phyloP scores from a whole-genome alignment of 2,888 invertebrate genomes.

The Panorpa germanica region DNA sequence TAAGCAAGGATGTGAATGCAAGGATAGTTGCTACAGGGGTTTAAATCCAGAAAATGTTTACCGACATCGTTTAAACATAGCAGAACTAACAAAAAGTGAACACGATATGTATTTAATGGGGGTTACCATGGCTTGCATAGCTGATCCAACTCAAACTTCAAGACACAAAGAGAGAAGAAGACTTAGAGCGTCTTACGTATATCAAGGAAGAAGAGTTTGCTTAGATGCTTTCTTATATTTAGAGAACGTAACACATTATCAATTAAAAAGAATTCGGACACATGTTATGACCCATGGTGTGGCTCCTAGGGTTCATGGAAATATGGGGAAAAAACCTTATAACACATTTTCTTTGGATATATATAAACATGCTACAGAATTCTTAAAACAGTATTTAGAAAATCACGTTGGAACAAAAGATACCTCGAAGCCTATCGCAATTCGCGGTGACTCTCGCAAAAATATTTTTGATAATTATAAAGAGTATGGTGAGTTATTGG shows the following conservation, averaged over 20 bases:
- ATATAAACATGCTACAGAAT: constrained; percentile 58
- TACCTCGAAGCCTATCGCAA: constrained; percentile 28
- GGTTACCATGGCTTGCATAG: constrained; percentile 63
- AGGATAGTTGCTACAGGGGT: constrained; percentile 58
- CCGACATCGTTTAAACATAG: constrained; percentile 56
- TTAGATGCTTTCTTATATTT: constrained; percentile 60
- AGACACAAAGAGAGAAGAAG: constrained; percentile 53
- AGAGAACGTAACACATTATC: constrained; percentile 64
- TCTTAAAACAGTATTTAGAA: constrained; percentile 51
- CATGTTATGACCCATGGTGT: constrained; percentile 66
- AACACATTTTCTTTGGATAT: constrained; percentile 63
- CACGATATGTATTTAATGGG: constrained; percentile 76
- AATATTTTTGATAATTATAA: constrained; percentile 56
- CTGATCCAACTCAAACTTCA: constrained; percentile 46
- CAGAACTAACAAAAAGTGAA: constrained; percentile 61
- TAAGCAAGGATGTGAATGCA: constrained; percentile 55
- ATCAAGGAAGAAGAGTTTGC: constrained; percentile 58
- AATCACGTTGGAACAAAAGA: constrained; percentile 33
- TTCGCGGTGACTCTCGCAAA: constrained; percentile 38
- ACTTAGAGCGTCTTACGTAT: constrained; percentile 55
- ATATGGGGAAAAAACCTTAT: constrained; percentile 62
- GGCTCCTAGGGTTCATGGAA: constrained; percentile 58
- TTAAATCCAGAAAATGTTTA: constrained; percentile 57
- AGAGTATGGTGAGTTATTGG: constrained; percentile 48
- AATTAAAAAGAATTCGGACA: constrained; percentile 55